A percentile compares a stretch with the other conserved stretches of the same genome.
Conservation (phyloP, 2,113 vertebrate genomes). For the Bos indicus region DNA sequence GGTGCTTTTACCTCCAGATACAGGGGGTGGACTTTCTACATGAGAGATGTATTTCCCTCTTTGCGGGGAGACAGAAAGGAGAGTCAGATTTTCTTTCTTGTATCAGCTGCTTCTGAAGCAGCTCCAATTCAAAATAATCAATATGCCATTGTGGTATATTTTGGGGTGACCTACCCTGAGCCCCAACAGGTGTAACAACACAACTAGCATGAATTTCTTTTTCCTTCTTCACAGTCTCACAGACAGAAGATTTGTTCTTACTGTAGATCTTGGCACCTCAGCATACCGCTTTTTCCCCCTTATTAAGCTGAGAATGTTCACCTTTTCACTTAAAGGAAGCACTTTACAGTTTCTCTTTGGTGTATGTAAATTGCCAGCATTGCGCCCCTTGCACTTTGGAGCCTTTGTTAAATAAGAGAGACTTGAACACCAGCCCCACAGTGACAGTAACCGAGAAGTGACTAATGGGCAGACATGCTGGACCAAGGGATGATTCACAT, state of each 20-base stretch:
- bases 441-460: neutral
- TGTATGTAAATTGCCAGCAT: neutral
- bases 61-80: neutral
- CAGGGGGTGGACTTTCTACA: too few relatives aligned
- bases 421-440: neutral
- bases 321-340: neutral
- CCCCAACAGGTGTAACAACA: neutral
- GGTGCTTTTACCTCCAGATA: neutral
- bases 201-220: neutral
- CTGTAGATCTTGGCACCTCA: neutral
- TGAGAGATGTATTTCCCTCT: neutral
- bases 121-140: neutral
- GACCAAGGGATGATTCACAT: neutral
- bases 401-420: neutral
- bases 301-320: neutral
- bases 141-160: neutral
- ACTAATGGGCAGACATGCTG: neutral
- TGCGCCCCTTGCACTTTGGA: neutral
- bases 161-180: neutral
- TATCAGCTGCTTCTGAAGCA: neutral
- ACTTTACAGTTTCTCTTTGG: neutral
- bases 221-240: neutral
- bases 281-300: rapidly evolving
- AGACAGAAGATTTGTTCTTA: neutral
- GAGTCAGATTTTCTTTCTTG: neutral